A percentile compares a stretch with the other conserved stretches of the same genome.
Evolutionary conservation across 2,113 vertebrate species (phyloP).

Genomic region (Hippotragus niger): DNA sequence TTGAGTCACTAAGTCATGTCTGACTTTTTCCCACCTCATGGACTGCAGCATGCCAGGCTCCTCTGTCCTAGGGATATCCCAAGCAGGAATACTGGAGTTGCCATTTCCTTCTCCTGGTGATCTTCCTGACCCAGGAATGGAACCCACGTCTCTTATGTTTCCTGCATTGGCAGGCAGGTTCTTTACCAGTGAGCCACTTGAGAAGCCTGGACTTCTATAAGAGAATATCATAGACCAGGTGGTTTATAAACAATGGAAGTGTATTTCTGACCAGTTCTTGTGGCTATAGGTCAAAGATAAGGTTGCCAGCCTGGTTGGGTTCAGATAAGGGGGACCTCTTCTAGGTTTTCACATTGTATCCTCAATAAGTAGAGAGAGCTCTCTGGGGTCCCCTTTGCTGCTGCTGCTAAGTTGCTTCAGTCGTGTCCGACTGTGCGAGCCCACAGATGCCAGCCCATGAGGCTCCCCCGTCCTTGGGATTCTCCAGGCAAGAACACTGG

Average conservation of each 20-base stretch:
- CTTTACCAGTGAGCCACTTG: background rate
- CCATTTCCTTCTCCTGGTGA: background rate
- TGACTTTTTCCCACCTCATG: background rate
- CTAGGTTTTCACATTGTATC: background rate
- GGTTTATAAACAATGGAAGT: background rate
- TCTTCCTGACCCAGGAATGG: background rate
- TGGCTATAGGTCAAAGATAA: background rate
- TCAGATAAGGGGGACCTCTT: too few relatives aligned
- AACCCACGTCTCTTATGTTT: background rate
- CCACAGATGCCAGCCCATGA: too few relatives aligned
- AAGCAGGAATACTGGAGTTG: background rate
- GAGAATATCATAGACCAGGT: background rate
- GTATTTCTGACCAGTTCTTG: background rate
- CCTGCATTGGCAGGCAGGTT: background rate
- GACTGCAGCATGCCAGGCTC: background rate
- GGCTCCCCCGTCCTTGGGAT: too few relatives aligned
- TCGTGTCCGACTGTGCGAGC: too few relatives aligned
- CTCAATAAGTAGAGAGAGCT: background rate
- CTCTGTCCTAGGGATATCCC: background rate
- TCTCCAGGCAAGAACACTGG: too few relatives aligned
- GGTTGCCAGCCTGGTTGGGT: fast-evolving
- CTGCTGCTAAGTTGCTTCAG: too few relatives aligned
- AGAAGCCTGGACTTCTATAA: background rate
- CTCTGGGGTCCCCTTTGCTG: background rate
- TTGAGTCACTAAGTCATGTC: background rate